Percentiles rank a stretch among this genome's conserved stretches.
phyloP scores from a whole-genome alignment of 2,113 vertebrate genomes.

The Lanius ludovicianus region DNA sequence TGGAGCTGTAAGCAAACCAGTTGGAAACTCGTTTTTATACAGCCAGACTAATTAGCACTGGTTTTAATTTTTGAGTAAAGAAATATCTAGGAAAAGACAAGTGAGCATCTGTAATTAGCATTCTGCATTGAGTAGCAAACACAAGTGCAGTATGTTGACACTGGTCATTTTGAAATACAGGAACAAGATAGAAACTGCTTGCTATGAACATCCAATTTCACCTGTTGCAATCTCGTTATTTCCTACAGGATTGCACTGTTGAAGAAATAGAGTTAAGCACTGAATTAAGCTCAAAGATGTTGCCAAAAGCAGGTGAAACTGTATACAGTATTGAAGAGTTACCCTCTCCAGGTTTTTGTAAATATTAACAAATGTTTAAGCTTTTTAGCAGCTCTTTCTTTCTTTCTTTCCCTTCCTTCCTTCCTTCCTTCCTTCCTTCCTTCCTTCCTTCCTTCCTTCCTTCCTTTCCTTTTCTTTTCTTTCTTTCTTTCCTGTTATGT shows the following conservation, averaged over 20 bases:
- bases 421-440: fast-evolving
- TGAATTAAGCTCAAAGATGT: not conserved
- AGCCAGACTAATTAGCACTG: not conserved
- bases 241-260: not conserved
- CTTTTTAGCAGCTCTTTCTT: not conserved
- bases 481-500: fast-evolving
- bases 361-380: not conserved
- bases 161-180: not conserved
- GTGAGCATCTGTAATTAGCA: not conserved
- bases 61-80: not conserved
- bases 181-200: not conserved
- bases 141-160: not conserved
- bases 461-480: fast-evolving
- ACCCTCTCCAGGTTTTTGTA: not conserved
- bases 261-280: not conserved
- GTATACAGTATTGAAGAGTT: not conserved
- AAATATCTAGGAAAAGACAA: not conserved
- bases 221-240: not conserved
- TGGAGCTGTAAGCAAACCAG: not conserved
- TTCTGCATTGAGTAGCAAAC: not conserved
- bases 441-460: fast-evolving
- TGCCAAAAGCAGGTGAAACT: not conserved
- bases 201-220: not conserved
- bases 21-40: not conserved
- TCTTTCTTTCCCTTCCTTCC: no score